Conservation (phyloP, 2,888 invertebrate genomes). For the Phyto melanocephala region DNA sequence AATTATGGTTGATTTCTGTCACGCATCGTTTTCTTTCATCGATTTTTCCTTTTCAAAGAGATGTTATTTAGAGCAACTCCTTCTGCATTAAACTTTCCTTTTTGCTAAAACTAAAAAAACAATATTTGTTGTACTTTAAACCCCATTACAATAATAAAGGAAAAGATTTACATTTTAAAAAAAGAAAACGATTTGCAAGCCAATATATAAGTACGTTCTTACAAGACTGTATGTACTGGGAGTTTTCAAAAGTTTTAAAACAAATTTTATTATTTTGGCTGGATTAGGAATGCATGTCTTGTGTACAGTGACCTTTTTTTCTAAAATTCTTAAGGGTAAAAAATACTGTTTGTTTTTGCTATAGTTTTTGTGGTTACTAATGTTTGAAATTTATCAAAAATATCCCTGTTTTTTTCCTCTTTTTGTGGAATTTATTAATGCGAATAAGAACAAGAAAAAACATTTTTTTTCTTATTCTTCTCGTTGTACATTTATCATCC, state of each 20-base stretch:
- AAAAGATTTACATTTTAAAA: slow-evolving; percentile 1
- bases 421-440: slow-evolving; percentile 17
- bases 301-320: slow-evolving; percentile 11
- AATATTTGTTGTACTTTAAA: neutral
- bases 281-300: neutral
- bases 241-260: neutral
- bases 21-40: no score
- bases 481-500: slow-evolving; percentile 31
- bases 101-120: neutral
- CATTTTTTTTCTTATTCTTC: slow-evolving; percentile 23
- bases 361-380: neutral
- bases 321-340: neutral
- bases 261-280: slow-evolving; percentile 13
- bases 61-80: no score
- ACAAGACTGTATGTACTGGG: neutral
- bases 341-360: neutral
- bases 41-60: no score
- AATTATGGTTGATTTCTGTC: no score
- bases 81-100: neutral
- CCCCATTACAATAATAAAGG: neutral
- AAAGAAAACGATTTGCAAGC: slow-evolving; percentile 1
- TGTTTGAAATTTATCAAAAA: slow-evolving; percentile 22
- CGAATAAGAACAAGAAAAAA: slow-evolving; percentile 33
- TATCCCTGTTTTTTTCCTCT: neutral
- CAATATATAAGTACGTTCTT: neutral